Evolutionary conservation across 1,140 invertebrate species (phyloP).

Genomic region (Habropoda laboriosa): DNA sequence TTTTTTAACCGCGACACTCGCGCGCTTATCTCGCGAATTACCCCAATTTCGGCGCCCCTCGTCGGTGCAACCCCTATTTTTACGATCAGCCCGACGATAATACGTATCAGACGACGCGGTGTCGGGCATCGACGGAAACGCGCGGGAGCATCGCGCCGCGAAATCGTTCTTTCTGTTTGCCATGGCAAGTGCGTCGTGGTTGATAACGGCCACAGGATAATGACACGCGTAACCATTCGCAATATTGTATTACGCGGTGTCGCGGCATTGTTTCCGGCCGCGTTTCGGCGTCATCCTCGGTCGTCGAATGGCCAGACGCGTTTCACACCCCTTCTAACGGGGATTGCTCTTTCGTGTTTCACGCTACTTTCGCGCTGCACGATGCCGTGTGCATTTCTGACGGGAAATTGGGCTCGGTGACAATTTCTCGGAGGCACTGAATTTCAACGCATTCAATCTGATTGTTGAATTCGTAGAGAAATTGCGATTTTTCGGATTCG

Average conservation of each 20-base stretch:
- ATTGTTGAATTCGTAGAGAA: no score
- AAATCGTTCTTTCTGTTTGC: slow-evolving; percentile 18
- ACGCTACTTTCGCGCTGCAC: neutral
- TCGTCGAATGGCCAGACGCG: slow-evolving; percentile 42
- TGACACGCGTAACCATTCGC: slow-evolving; percentile 57
- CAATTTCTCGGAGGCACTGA: no score
- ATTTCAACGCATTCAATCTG: neutral
- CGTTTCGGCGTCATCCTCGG: slow-evolving; percentile 48
- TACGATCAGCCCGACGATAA: neutral
- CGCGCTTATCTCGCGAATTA: neutral
- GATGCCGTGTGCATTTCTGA: no score
- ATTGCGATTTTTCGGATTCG: no score
- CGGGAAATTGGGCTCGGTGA: no score
- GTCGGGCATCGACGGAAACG: slow-evolving; percentile 3
- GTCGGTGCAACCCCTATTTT: neutral
- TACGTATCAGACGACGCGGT: neutral
- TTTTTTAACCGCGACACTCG: neutral
- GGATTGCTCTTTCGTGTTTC: neutral
- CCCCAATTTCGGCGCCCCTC: neutral
- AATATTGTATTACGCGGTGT: slow-evolving; percentile 59
- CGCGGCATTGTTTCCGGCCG: slow-evolving; percentile 57
- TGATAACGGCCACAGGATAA: slow-evolving; percentile 47
- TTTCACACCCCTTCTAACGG: neutral
- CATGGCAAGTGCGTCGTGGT: neutral
- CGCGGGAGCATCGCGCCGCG: neutral